These are phyloP conservation scores for Catalaphyllia jardinei DNA, from an alignment of 64 coral and sea anemone genomes.

Conservation along the genomic window DNA sequence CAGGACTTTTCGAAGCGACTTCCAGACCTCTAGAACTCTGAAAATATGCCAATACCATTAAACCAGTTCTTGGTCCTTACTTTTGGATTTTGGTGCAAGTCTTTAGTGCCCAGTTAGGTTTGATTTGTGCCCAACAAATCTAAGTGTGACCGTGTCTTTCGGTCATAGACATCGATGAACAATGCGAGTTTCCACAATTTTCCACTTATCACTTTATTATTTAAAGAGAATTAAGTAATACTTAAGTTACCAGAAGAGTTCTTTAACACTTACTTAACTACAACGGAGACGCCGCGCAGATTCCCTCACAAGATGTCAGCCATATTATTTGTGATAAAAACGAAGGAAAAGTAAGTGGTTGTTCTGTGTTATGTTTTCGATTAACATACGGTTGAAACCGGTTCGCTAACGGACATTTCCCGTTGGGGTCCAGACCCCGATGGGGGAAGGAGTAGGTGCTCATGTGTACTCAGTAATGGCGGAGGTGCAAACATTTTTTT, in stretches of 20 bases:
- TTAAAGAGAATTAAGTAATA: no score
- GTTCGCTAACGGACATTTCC: no score
- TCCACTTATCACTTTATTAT: no score
- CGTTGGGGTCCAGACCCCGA: no score
- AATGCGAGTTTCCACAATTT: not conserved
- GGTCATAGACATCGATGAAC: not conserved
- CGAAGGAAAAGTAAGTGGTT: not conserved
- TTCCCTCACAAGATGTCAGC: constrained; percentile 31
- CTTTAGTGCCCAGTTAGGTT: constrained; percentile 31
- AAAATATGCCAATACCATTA: constrained; percentile 24
- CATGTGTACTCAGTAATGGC: no score
- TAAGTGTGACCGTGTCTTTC: constrained; percentile 32
- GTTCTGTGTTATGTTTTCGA: not conserved
- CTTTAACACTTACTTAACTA: constrained; percentile 75
- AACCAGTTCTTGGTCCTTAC: constrained; percentile 22
- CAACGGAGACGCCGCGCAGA: constrained; percentile 67
- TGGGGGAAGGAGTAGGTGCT: no score
- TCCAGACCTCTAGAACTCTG: constrained; percentile 23
- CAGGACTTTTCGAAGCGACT: constrained; percentile 9
- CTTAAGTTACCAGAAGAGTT: not conserved
- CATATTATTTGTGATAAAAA: constrained; percentile 62
- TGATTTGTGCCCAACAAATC: constrained; percentile 36
- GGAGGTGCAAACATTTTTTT: no score
- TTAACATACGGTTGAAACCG: no score
- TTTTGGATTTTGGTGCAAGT: constrained; percentile 31